Conservation (phyloP, 2,888 invertebrate genomes). For the Microplitis deprimator region DNA sequence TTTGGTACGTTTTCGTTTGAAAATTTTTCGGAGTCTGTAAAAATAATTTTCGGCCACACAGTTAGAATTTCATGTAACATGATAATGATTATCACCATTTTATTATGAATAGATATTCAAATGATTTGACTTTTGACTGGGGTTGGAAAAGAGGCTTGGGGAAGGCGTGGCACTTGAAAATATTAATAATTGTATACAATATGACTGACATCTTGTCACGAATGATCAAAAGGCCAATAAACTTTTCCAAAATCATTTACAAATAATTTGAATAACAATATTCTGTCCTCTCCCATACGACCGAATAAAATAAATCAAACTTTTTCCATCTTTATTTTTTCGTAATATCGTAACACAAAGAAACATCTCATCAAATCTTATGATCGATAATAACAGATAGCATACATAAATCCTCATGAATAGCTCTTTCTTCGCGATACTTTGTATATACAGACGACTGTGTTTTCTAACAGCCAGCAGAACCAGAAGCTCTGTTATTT, state of each 20-base stretch:
- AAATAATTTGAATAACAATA: conserved; percentile 7
- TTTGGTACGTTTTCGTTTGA: no score
- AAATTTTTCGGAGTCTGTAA: no score
- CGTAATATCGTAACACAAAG: neutral
- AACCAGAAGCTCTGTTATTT: conserved; percentile 37
- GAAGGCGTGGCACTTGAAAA: conserved; percentile 19
- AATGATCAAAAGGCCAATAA: conserved; percentile 19
- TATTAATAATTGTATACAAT: neutral
- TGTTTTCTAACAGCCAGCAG: conserved; percentile 17
- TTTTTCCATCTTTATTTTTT: neutral
- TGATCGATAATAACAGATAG: conserved; percentile 45
- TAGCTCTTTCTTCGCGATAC: conserved; percentile 45
- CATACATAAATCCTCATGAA: conserved; percentile 48
- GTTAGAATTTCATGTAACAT: no score
- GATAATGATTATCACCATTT: neutral
- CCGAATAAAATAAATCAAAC: neutral
- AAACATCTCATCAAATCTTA: conserved; percentile 34
- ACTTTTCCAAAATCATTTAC: conserved; percentile 6
- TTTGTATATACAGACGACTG: neutral
- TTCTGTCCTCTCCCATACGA: neutral
- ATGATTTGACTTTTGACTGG: conserved; percentile 15
- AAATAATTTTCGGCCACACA: no score
- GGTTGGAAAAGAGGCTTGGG: conserved; percentile 16
- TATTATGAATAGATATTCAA: neutral
- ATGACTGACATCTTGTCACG: conserved; percentile 12